Base-by-base conservation (phyloP, 2,888 invertebrate genomes). In the Apotomis turbidana region DNA sequence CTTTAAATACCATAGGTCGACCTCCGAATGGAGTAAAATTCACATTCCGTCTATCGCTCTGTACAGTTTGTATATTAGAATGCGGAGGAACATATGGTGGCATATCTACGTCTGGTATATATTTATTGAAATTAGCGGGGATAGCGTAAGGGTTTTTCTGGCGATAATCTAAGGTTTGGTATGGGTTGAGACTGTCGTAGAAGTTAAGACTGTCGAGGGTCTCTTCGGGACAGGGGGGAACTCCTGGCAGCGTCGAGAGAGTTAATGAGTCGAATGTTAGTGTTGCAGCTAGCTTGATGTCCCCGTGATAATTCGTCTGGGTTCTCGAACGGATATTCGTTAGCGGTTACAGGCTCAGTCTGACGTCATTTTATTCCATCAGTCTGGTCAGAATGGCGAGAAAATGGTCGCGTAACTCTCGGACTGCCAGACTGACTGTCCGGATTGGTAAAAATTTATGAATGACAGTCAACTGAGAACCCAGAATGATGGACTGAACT, bases 101-200 rank as follows among this genome's bases (percentile, higher is more conserved):
- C 3, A 78, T 77, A 41, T 85, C 87, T 63, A 89, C 90, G n/a
- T 91, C 90, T 0, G 93, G 92, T 71, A 92, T 80, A 4, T 83
- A 81, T 71, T 85, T 91, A 75, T 93, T 93, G 13, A 93, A 77
- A 75, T 94, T 94, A 5, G 93, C 94, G 54, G 94, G 94, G 75
- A 94, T 94, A 76, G 92, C 94, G 78, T 94, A 94, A 77, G 93
- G 93, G 82, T 93, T 94, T 82, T 93, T 93, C 76, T 88, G 88
- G 0, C 91, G 81, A 70, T 87, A 92, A 75, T 93, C 93, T 52
- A 86, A 75, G 63, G 86, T 92, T 71, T 87, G 92, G 78, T 90
- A 91, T 6, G 90, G 90, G 74, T 89, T 90, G 38, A 93, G 78
- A 77, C 92, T 67, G 49, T 71, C 71, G 46, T 67, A 71, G 49